phyloP scores from a whole-genome alignment of 2,797 vertebrate genomes.

The Aphelocoma californica region DNA sequence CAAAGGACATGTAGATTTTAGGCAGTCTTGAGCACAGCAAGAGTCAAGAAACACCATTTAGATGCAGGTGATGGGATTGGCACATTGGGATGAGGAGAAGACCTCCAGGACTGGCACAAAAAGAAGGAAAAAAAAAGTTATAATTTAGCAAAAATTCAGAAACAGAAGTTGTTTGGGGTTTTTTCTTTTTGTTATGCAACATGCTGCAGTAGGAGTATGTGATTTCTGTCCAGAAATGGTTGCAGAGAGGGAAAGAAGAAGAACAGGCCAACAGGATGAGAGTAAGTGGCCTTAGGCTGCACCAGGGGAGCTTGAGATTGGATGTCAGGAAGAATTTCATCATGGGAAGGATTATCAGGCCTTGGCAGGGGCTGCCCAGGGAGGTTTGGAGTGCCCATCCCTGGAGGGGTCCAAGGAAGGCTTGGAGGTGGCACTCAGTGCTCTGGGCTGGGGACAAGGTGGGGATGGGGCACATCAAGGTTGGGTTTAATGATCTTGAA shows the following conservation, averaged over 20 bases:
- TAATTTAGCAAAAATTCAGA: neutral
- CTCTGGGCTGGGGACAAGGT: neutral
- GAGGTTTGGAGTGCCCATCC: rapidly evolving
- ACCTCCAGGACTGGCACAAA: neutral
- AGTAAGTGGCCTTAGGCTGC: neutral
- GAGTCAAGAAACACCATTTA: neutral
- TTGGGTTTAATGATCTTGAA: neutral
- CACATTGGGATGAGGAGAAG: neutral
- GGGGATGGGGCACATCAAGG: rapidly evolving
- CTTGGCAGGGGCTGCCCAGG: rapidly evolving
- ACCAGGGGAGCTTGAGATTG: neutral
- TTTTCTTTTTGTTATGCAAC: neutral
- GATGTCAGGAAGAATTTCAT: neutral
- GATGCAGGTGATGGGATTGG: rapidly evolving
- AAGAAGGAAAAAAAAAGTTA: rapidly evolving
- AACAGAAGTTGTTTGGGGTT: neutral
- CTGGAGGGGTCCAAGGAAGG: neutral
- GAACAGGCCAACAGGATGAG: neutral
- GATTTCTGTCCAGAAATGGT: neutral
- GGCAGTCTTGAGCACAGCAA: neutral
- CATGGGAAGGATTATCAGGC: neutral
- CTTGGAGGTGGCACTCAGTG: rapidly evolving
- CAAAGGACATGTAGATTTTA: neutral
- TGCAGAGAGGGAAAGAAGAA: neutral
- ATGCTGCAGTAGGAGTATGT: rapidly evolving